Evolutionary conservation across 1,140 invertebrate species (phyloP).

Genomic region (Drosophila kikkawai): DNA sequence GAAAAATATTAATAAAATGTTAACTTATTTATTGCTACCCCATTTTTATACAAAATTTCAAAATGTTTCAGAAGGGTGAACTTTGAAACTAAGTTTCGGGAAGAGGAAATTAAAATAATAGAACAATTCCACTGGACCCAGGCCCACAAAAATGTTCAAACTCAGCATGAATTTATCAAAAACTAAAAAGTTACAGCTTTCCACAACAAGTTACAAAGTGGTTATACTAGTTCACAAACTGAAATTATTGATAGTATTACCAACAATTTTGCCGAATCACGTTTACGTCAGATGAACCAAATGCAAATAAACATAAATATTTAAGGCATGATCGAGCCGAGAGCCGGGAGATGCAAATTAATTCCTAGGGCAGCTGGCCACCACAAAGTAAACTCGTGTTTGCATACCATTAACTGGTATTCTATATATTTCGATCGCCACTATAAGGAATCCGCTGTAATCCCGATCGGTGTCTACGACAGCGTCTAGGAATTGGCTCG

Average conservation of each 20-base stretch:
- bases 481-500: conserved; percentile 57
- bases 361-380: background rate
- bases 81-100: too few species aligned
- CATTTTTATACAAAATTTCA: too few species aligned
- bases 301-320: conserved; percentile 5
- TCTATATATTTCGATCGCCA: background rate
- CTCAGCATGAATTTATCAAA: conserved; percentile 16
- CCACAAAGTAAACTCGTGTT: conserved; percentile 24
- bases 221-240: conserved; percentile 14
- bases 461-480: conserved; percentile 36
- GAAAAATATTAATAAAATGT: background rate
- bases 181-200: conserved; percentile 19
- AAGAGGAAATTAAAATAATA: background rate
- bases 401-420: conserved; percentile 8
- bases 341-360: conserved; percentile 5
- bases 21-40: too few species aligned
- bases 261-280: conserved; percentile 25
- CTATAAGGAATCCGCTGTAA: conserved; percentile 11
- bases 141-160: background rate
- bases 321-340: too few species aligned
- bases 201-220: conserved; percentile 8
- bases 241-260: background rate
- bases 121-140: background rate
- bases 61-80: too few species aligned
- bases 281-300: conserved; percentile 19